phyloP scores from a whole-genome alignment of 2,113 vertebrate genomes.

The Proterorhinus semilunaris region DNA sequence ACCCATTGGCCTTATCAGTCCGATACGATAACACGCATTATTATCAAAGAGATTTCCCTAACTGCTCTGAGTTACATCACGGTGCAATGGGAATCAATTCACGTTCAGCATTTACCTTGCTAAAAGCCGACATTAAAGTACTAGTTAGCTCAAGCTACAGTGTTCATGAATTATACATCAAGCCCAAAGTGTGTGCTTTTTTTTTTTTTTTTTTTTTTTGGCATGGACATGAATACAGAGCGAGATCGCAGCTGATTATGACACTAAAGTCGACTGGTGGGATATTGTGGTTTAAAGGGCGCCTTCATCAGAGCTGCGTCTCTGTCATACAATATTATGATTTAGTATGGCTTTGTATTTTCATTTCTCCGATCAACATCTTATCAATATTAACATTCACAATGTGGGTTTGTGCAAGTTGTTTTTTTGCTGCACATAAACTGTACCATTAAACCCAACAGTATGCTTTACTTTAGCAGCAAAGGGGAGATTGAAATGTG shows the following conservation, averaged over 20 bases:
- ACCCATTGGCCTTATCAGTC: neutral
- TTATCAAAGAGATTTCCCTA: neutral
- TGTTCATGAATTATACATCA: slow-evolving; percentile 21
- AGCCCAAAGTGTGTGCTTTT: slow-evolving; percentile 12
- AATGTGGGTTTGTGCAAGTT: too few relatives aligned
- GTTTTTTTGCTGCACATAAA: too few relatives aligned
- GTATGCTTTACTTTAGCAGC: too few relatives aligned
- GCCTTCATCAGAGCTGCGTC: slow-evolving; percentile 32
- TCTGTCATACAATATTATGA: neutral
- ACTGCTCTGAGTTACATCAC: slow-evolving; percentile 20
- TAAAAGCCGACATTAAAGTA: slow-evolving; percentile 23
- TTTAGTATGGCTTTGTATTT: slow-evolving; percentile 25
- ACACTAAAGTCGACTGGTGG: neutral
- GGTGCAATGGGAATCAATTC: slow-evolving; percentile 6
- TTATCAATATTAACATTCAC: slow-evolving; percentile 9
- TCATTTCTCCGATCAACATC: slow-evolving; percentile 45
- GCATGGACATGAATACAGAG: slow-evolving; percentile 27
- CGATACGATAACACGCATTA: neutral
- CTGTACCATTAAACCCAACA: too few relatives aligned
- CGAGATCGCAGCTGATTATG: slow-evolving; percentile 23
- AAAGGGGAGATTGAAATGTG: neutral
- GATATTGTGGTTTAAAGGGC: slow-evolving; percentile 49
- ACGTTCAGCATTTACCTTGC: slow-evolving; percentile 19
- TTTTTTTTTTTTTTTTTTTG: slow-evolving; percentile 45
- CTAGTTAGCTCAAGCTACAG: slow-evolving; percentile 13